Base-by-base conservation (phyloP, 2,797 vertebrate species). In the Chaenodraco wilsoni region DNA sequence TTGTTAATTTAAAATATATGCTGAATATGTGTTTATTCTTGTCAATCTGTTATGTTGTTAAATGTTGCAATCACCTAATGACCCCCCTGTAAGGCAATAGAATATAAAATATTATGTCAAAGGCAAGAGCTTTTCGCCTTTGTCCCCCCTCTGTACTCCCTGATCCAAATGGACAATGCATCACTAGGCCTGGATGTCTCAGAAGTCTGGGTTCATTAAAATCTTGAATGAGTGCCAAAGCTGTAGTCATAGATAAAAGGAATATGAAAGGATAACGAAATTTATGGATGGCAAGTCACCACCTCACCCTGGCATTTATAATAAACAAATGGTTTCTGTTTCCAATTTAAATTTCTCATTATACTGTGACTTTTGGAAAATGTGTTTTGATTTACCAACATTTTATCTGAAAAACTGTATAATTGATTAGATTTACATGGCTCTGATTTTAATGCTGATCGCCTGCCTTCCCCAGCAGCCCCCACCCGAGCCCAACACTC, bases 151-250 rank as follows among this genome's bases (percentile, higher is more conserved):
- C 84, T 75, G 80, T 86, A 85, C 80, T 81, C 84, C 83, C 91
- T 92, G 89, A 90, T 93, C 89, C 91, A 92, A 94, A 94, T 92
- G 91, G 92, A 94, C 93, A 94, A 95, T 93, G 91, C 90, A 94
- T 95, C 91, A 91, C 89, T 90, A 84, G 90, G 91, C 92, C 92
- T 91, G 92, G 92, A 93, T 91, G 93, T 91, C 92, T 95, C 93
- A 94, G 92, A 95, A 94, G 93, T 93, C 92, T 89, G 92, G 89
- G 88, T 94, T 95, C 92, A 94, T 95, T 95, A 94, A 93, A 95
- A 95, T 93, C 88, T 93, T 95, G 93, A 95, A 94, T 92, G 86
- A 91, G 92, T 92, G 93, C 94, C 93, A 95, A 92, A 82, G 90
- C 92, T 94, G 93, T 91, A 92, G 90, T 88, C 84, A 79, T 88